A percentile compares a stretch with the other conserved stretches of the same genome.
Conservation (phyloP, 2,888 invertebrate genomes). For the Lysandra coridon region DNA sequence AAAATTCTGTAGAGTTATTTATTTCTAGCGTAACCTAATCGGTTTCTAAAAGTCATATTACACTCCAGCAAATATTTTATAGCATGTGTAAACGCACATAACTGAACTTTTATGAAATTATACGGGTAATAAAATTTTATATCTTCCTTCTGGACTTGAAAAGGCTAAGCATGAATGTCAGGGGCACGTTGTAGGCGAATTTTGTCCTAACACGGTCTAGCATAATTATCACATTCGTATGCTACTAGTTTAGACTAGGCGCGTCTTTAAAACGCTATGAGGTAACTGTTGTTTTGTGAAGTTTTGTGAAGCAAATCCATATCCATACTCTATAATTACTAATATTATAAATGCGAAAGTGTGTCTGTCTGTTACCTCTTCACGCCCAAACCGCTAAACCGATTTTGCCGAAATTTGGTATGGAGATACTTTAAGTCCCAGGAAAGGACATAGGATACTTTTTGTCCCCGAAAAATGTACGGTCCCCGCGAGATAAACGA, state of each 20-base stretch:
- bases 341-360: no score
- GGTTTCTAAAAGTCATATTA: background rate
- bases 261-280: background rate
- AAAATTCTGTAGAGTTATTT: no score
- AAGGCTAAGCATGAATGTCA: background rate
- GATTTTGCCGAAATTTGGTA: no score
- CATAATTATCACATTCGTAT: conserved; percentile 15
- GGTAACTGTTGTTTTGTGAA: background rate
- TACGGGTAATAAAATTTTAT: background rate
- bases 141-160: conserved; percentile 7
- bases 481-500: no score
- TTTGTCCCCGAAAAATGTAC: no score
- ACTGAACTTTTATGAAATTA: background rate
- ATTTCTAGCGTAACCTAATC: no score
- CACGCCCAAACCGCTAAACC: no score
- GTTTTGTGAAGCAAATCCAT: background rate
- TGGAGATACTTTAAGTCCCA: no score
- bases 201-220: background rate
- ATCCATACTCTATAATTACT: no score
- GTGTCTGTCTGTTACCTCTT: no score
- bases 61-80: background rate
- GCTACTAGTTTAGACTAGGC: background rate
- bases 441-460: no score
- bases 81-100: background rate
- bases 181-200: background rate